These are phyloP conservation scores for Poeciliopsis paucimaculata DNA, from an alignment of 2,797 vertebrate species.

Conservation along the genomic window DNA sequence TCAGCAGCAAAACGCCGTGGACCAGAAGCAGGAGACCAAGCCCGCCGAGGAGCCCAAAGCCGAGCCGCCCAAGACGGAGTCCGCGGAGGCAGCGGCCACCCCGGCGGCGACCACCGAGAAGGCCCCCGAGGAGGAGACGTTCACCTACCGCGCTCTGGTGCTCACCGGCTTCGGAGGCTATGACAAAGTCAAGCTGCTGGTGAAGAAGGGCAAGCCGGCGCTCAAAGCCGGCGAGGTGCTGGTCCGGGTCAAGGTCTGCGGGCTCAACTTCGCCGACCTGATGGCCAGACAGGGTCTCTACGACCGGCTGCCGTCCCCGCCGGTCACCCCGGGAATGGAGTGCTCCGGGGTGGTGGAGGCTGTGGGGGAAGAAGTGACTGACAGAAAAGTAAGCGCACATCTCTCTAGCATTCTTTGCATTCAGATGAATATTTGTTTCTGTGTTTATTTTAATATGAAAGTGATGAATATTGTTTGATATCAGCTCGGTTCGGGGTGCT, in stretches of 20 bases:
- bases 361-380: slow-evolving; percentile 89
- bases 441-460: slow-evolving; percentile 2
- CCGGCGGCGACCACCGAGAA: slow-evolving; percentile 70
- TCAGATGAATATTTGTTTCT: background rate
- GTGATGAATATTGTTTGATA: slow-evolving; percentile 3
- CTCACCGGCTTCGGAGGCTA: slow-evolving; percentile 88
- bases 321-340: slow-evolving; percentile 91
- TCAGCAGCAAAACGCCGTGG: slow-evolving; percentile 84
- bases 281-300: slow-evolving; percentile 92
- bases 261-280: slow-evolving; percentile 94
- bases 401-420: background rate
- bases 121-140: slow-evolving; percentile 79
- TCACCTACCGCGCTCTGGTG: slow-evolving; percentile 83
- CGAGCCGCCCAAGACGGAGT: slow-evolving; percentile 77
- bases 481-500: slow-evolving; percentile 11
- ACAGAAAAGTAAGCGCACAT: slow-evolving; percentile 87
- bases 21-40: slow-evolving; percentile 83
- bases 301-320: slow-evolving; percentile 88
- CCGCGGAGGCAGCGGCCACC: slow-evolving; percentile 59
- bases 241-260: slow-evolving; percentile 89
- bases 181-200: slow-evolving; percentile 93
- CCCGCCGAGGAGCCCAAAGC: slow-evolving; percentile 80
- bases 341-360: slow-evolving; percentile 90
- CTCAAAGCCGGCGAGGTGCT: slow-evolving; percentile 87
- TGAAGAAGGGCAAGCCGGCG: slow-evolving; percentile 82